These are phyloP conservation scores for Ctenochaetus hawaiiensis DNA, from an alignment of 2,797 vertebrate species.

Conservation along the genomic window DNA sequence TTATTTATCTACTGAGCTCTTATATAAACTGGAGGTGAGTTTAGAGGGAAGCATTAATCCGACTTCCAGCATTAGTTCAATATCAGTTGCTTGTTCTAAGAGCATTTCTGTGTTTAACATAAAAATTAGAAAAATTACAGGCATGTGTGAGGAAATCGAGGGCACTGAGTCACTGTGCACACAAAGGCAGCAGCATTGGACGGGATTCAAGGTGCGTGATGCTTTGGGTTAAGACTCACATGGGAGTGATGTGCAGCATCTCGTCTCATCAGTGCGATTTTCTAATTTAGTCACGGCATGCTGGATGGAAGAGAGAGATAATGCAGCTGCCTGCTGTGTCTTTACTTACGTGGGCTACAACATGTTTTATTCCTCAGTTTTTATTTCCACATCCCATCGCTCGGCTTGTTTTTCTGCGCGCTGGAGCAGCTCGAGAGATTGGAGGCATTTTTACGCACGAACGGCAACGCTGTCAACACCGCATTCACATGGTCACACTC, in stretches of 20 bases:
- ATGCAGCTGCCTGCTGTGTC: background rate
- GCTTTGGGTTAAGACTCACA: constrained; percentile 3
- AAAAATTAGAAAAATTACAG: background rate
- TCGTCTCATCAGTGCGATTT: constrained; percentile 5
- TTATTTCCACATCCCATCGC: background rate
- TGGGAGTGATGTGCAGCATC: constrained; percentile 7
- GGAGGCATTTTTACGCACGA: constrained; percentile 71
- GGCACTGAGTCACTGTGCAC: background rate
- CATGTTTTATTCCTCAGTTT: background rate
- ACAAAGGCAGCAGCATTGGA: background rate
- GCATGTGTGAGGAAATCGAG: background rate
- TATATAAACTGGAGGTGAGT: too few species aligned
- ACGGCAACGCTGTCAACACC: constrained; percentile 21
- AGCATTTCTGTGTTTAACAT: constrained; percentile 4
- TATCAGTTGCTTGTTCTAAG: background rate
- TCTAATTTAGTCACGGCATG: background rate
- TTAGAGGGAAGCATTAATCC: too few species aligned
- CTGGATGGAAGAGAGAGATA: constrained; percentile 1
- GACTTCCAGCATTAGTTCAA: background rate
- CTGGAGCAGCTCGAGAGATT: constrained; percentile 29
- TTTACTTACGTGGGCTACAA: background rate
- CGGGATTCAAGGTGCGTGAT: background rate
- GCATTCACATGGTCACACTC: constrained; percentile 30
- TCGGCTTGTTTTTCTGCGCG: constrained; percentile 11
- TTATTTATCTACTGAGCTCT: too few species aligned